Evolutionary conservation across 2,113 vertebrate species (phyloP).

Genomic region (Struthidea cinerea): DNA sequence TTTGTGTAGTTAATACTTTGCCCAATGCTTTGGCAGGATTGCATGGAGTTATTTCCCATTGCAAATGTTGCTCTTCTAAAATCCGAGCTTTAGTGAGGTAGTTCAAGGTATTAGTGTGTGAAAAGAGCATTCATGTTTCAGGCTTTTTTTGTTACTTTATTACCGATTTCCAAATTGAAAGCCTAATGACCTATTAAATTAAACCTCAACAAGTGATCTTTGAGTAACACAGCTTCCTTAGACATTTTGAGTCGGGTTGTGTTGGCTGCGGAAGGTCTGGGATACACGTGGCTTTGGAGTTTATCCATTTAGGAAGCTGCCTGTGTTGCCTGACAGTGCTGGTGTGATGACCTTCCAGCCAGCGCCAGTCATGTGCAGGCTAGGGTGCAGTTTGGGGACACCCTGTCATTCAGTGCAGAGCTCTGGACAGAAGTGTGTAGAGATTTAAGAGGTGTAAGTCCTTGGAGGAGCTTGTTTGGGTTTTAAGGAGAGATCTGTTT

Average conservation of each 20-base stretch:
- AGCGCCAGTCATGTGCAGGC: neutral
- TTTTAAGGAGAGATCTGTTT: neutral
- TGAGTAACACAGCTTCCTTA: neutral
- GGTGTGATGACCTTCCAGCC: neutral
- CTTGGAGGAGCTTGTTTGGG: neutral
- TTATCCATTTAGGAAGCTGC: neutral
- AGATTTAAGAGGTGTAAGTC: neutral
- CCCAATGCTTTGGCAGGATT: neutral
- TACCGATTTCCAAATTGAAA: neutral
- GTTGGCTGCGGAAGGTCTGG: neutral
- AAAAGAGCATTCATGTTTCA: neutral
- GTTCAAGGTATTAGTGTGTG: neutral
- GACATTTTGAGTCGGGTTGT: neutral
- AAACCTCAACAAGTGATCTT: neutral
- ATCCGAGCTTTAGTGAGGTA: neutral
- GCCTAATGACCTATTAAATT: neutral
- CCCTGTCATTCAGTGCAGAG: neutral
- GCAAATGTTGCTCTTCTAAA: neutral
- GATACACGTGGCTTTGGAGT: accelerated
- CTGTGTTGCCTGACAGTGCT: neutral
- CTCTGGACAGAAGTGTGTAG: neutral
- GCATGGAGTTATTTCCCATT: neutral
- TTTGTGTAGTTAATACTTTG: neutral
- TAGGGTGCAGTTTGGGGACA: neutral
- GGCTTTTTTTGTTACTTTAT: neutral